These are phyloP conservation scores for Sorex fumeus DNA, from an alignment of 2,113 vertebrate species.

Conservation along the genomic window DNA sequence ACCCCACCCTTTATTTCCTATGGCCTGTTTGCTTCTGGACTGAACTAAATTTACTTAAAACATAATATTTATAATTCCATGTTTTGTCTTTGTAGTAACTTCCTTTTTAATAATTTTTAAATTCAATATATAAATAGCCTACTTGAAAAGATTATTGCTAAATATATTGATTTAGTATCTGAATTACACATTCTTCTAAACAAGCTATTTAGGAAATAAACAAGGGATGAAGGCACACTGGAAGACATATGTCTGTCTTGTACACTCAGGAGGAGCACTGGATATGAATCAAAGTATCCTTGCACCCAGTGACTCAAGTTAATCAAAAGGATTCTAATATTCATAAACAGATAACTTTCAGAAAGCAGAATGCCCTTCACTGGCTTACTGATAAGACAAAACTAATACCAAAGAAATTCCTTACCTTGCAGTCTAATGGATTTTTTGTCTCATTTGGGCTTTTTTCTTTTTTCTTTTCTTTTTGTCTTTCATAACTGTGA, in stretches of 20 bases:
- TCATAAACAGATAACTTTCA: neutral
- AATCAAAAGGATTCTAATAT: neutral
- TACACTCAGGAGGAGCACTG: neutral
- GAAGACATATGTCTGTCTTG: slow-evolving; percentile 21
- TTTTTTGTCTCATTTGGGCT: neutral
- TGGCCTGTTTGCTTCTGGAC: slow-evolving; percentile 14
- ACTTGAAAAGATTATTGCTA: neutral
- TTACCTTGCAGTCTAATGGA: neutral
- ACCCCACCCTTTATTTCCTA: neutral
- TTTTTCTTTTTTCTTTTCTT: neutral
- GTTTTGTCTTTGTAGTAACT: neutral
- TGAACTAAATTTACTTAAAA: slow-evolving; percentile 31
- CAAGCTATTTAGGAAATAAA: slow-evolving; percentile 41
- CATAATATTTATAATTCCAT: neutral
- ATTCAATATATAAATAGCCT: slow-evolving; percentile 23
- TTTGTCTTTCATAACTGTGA: too few relatives aligned
- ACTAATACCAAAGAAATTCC: neutral
- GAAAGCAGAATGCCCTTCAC: neutral
- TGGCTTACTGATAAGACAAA: slow-evolving; percentile 8
- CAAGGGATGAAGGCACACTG: slow-evolving; percentile 2
- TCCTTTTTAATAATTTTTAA: slow-evolving; percentile 31
- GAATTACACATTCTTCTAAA: slow-evolving; percentile 31
- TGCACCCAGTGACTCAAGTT: neutral
- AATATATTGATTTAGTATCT: slow-evolving; percentile 44
- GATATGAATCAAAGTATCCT: slow-evolving; percentile 12